Evolutionary conservation across 2,113 vertebrate species (phyloP).

Genomic region (Oceanodroma tethys): DNA sequence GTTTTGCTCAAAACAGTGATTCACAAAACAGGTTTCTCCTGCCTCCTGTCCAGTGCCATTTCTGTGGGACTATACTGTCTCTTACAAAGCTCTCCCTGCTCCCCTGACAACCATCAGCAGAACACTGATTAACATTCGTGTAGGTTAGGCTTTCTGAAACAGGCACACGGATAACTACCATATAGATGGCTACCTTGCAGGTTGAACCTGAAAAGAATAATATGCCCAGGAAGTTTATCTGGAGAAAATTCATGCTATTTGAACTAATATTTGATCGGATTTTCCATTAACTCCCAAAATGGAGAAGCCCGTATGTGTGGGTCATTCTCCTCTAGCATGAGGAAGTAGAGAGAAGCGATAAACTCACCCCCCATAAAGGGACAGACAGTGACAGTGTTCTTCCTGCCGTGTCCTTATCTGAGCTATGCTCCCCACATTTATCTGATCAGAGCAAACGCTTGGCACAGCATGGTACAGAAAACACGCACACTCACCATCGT

Average conservation of each 20-base stretch:
- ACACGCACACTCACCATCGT: slow-evolving; percentile 49
- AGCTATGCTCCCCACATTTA: neutral
- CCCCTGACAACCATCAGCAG: neutral
- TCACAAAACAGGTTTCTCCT: neutral
- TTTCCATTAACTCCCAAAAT: neutral
- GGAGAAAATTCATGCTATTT: neutral
- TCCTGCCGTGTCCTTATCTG: neutral
- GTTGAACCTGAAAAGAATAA: neutral
- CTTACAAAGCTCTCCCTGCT: neutral
- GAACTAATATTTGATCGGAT: neutral
- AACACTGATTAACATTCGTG: neutral
- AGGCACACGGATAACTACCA: neutral
- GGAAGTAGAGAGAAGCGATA: neutral
- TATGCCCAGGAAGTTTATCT: neutral
- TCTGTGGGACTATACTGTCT: neutral
- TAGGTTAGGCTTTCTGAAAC: neutral
- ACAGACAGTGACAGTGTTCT: neutral
- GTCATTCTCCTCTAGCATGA: neutral
- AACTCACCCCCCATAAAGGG: neutral
- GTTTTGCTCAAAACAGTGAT: neutral
- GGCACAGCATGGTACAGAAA: neutral
- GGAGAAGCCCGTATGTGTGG: neutral
- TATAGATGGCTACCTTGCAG: neutral
- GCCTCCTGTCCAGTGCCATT: neutral
- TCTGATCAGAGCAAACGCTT: neutral